phyloP scores from a whole-genome alignment of 2,113 vertebrate genomes.

The Terrapene triunguis region DNA sequence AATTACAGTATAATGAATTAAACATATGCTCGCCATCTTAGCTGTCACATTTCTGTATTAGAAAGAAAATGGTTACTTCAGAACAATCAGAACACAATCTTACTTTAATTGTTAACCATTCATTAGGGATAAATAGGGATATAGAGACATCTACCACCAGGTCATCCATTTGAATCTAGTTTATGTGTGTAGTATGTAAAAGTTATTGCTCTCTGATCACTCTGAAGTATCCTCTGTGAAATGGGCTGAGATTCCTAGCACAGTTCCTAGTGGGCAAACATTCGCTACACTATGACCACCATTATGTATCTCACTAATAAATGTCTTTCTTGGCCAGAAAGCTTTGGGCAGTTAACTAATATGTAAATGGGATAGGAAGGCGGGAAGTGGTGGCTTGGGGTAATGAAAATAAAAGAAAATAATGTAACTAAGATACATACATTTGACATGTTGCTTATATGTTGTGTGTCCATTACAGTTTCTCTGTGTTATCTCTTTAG shows the following conservation, averaged over 20 bases:
- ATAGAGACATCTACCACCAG: background rate
- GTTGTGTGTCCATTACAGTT: background rate
- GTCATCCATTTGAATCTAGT: background rate
- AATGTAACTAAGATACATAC: background rate
- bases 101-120: background rate
- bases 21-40: background rate
- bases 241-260: background rate
- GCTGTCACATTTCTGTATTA: background rate
- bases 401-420: background rate
- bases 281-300: background rate
- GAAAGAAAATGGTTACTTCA: background rate
- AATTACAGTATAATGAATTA: background rate
- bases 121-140: background rate
- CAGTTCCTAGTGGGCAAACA: fast-evolving
- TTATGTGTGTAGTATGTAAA: background rate
- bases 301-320: background rate
- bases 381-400: background rate
- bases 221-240: background rate
- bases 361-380: background rate
- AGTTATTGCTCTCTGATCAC: background rate
- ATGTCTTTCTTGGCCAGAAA: background rate
- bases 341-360: background rate
- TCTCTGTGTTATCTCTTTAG: background rate
- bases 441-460: background rate
- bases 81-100: background rate